Conservation (phyloP, 1,140 invertebrate genomes). For the Tyrophagus putrescentiae region DNA sequence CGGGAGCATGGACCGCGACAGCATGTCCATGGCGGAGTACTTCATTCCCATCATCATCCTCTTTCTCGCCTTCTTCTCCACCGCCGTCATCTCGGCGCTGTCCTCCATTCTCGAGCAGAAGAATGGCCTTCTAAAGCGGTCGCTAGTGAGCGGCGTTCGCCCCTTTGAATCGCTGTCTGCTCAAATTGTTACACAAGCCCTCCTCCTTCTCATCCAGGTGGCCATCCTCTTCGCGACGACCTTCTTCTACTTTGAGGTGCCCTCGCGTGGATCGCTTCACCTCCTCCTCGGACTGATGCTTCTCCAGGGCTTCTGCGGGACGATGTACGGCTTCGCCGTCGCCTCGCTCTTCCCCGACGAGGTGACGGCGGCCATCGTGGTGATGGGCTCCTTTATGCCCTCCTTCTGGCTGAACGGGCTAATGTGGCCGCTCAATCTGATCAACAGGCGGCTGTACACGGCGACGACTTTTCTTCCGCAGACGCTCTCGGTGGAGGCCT, state of each 20-base stretch:
- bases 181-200: slow-evolving; percentile 79
- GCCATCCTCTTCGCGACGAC: not conserved
- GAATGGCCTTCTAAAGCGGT: slow-evolving; percentile 69
- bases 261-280: slow-evolving; percentile 4
- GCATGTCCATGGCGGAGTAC: slow-evolving; percentile 67
- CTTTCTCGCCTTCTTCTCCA: slow-evolving; percentile 89
- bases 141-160: slow-evolving; percentile 73
- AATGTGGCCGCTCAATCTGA: slow-evolving; percentile 3
- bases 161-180: slow-evolving; percentile 77
- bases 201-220: slow-evolving; percentile 63
- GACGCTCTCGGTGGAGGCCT: not conserved
- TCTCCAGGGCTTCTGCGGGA: slow-evolving; percentile 66
- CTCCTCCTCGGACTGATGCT: slow-evolving; percentile 2
- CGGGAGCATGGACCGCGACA: no score
- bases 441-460: not conserved
- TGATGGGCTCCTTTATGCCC: not conserved
- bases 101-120: slow-evolving; percentile 78
- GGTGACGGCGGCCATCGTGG: not conserved
- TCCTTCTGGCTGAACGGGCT: not conserved
- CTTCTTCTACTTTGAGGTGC: slow-evolving; percentile 6
- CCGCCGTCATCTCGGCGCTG: slow-evolving; percentile 76
- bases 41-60: slow-evolving; percentile 13
- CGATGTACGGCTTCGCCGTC: slow-evolving; percentile 49
- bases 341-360: not conserved
- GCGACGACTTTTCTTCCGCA: not conserved